Evolutionary conservation across 2,113 vertebrate genomes (phyloP), one percentile per base, ranked within the genome.

Genomic region (Nothobranchius kuhntae): DNA sequence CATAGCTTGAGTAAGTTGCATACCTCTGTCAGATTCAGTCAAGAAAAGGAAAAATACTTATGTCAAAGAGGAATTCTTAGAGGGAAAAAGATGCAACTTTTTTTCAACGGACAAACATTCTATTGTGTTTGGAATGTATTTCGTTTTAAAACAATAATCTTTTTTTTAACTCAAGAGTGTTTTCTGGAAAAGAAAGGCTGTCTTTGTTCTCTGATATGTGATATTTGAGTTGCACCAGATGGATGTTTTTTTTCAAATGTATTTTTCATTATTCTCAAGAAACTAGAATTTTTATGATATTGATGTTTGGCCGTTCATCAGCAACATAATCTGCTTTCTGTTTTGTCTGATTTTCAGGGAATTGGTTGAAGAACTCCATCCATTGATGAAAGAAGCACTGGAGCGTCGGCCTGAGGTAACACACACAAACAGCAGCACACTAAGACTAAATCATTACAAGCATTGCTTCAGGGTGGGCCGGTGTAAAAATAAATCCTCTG

Each of bases 331-430:
- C 46, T 0, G 36, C 48, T 66, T 7, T 58, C 11, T 15, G 63
- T 9, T 71, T 5, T 69, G n/a, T 51, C 46, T 86, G 59, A 46
- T 63, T 66, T 63, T 11, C 70, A 99, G 98, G 79, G 97, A 99
- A 84, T 88, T 99, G n/a, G 96, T 99, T 2, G 98, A 99, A 92
- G 98, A 99, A 83, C 96, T 99, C 50, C 96, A 99, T 77, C 98
- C 98, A 7, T 80, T 99, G 73, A 99, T 99, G 96, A 99, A 99
- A 86, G 97, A 99, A 88, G 96, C 96, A 5, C 92, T 99, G 78
- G 98, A 99, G 81, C 95, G 97, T 66, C 95, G 96, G 82, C 98
- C 96, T 56, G 98, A 99, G 95, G 98, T 99, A 86, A 91, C 7
- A 71, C 51, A 47, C 42, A 66, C 38, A 36, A 26, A 45, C 53